Evolutionary conservation across 2,888 invertebrate species (phyloP), one percentile per base, ranked within the genome.

Genomic region (Dendrolimus houi): DNA sequence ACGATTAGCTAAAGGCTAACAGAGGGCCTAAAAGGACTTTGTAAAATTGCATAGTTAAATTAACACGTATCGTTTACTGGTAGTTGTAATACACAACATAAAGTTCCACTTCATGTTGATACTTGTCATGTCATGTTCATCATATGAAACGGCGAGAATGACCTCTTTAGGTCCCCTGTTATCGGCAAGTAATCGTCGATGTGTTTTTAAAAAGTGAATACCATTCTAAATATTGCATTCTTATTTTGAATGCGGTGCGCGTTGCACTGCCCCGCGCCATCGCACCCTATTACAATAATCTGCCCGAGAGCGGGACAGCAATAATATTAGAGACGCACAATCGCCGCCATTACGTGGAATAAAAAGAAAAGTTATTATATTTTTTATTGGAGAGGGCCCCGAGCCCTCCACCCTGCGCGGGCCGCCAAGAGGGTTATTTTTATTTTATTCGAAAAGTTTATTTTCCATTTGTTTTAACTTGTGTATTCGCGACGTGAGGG

Each of bases 291-390:
- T 80, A 83, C 79, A 81, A 81, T 85, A 86, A 87, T 85, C 81
- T 77, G 77, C 68, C 81, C 70, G 75, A 72, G 77, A 86, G 75
- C 74, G 80, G 73, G 87, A 87, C 77, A 69, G 81, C 81, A 82
- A 82, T 79, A 78, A 74, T 77, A 85, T 87, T 84, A 86, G 84
- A 86, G 83, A 74, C 79, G 82, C 82, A 85, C 87, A 84, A 84
- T 83, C 86, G 87, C 81, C 81, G 85, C 86, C 85, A 88, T 88
- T 88, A 88, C 82, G 87, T 79, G 85, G 86, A 87, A 88, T 87
- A 87, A 88, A 89, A 88, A 89, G 89, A 89, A 88, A 89, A 89
- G 90, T 89, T 89, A 90, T 90, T 89, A 88, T 90, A 90, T 89
- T 89, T 89, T 89, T 89, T 87, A 85, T 88, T 85, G 85, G 85